These are phyloP conservation scores for Eupeodes luniger DNA, from an alignment of 2,888 invertebrate genomes.

Conservation along the genomic window DNA sequence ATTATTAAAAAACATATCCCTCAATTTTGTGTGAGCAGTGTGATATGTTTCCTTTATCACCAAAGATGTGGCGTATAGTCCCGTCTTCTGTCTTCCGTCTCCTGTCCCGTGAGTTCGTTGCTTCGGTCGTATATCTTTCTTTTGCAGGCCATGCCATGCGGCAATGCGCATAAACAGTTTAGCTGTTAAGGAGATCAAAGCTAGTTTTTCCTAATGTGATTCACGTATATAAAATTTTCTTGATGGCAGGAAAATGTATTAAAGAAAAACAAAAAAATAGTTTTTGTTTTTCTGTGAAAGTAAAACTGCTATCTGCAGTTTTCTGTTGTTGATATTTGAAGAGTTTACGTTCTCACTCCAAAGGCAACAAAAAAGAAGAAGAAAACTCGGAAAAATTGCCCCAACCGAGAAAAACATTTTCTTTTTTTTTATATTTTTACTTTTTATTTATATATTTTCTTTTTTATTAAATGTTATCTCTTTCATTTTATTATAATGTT, in stretches of 20 bases:
- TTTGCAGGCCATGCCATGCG: conserved; percentile 24
- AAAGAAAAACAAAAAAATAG: conserved; percentile 15
- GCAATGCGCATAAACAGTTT: conserved; percentile 17
- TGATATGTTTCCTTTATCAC: not conserved
- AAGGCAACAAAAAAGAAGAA: not conserved
- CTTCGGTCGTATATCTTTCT: conserved; percentile 3
- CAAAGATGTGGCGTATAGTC: not conserved
- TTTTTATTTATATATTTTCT: not conserved
- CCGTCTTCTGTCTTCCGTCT: too few relatives aligned
- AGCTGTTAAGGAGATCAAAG: conserved; percentile 57
- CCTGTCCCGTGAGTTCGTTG: not conserved
- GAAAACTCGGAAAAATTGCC: not conserved
- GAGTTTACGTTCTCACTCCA: not conserved
- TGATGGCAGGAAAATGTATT: conserved; percentile 20
- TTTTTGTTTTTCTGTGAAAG: conserved; percentile 9
- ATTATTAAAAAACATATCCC: not conserved
- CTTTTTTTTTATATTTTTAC: not conserved
- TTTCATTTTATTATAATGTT: conserved; percentile 10
- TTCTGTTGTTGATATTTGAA: conserved; percentile 30
- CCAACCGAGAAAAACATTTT: conserved; percentile 2
- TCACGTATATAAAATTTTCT: conserved; percentile 48
- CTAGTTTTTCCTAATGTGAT: conserved; percentile 48
- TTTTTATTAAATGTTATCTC: conserved; percentile 9
- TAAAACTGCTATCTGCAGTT: conserved; percentile 11
- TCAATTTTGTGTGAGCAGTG: not conserved